Conservation (phyloP, 2,888 invertebrate genomes). For the Zygogramma bicolorata region DNA sequence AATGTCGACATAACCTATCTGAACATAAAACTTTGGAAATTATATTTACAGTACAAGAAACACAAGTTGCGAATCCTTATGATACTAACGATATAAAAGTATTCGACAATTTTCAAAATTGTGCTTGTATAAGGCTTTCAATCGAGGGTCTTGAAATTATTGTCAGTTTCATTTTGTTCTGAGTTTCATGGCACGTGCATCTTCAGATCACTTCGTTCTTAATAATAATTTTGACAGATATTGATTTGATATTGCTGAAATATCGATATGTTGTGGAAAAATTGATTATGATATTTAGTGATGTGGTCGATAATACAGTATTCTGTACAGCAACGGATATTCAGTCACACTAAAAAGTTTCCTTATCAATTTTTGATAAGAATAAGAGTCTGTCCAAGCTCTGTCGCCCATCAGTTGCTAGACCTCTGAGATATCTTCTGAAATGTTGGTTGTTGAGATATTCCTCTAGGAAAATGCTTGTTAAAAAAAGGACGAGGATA, state of each 20-base stretch:
- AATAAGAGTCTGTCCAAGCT: too few relatives aligned
- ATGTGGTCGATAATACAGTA: too few relatives aligned
- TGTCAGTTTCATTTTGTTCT: slow-evolving; percentile 20
- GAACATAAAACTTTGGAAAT: neutral
- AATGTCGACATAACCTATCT: slow-evolving; percentile 12
- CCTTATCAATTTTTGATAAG: too few relatives aligned
- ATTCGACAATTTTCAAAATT: slow-evolving; percentile 18
- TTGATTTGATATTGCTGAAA: neutral
- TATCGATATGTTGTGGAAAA: slow-evolving; percentile 13
- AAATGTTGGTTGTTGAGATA: too few relatives aligned
- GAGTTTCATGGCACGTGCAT: neutral
- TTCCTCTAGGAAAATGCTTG: too few relatives aligned
- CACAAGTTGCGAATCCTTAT: slow-evolving; percentile 11
- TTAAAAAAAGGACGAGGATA: too few relatives aligned
- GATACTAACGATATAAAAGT: slow-evolving; percentile 4
- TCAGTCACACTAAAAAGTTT: too few relatives aligned
- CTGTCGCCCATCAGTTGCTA: too few relatives aligned
- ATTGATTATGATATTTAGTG: too few relatives aligned
- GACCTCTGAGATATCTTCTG: too few relatives aligned
- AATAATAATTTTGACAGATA: neutral
- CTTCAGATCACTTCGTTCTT: neutral
- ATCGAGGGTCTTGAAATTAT: slow-evolving; percentile 29
- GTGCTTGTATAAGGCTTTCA: slow-evolving; percentile 20
- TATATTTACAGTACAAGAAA: slow-evolving; percentile 9
- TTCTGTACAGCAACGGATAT: too few relatives aligned